Percentiles rank a stretch among this genome's conserved stretches.
phyloP scores from a whole-genome alignment of 2,888 invertebrate species.

The Drosophila longiperda region DNA sequence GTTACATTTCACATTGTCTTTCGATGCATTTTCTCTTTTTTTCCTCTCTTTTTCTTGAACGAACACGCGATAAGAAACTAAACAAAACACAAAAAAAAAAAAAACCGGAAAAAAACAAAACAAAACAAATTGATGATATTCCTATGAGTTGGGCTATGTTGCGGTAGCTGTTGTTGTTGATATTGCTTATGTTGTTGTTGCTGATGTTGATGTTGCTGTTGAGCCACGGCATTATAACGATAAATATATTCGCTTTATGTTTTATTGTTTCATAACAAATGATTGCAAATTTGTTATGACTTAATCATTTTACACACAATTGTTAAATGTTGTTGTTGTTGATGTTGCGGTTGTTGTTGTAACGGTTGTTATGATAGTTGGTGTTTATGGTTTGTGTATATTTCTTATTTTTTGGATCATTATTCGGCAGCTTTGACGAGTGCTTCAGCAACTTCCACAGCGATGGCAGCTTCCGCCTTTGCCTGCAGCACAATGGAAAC shows the following conservation, averaged over 20 bases:
- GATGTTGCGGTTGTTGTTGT: conserved; percentile 41
- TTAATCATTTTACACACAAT: conserved; percentile 64
- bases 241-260: conserved; percentile 57
- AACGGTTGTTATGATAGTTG: conserved; percentile 35
- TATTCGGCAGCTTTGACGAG: conserved; percentile 93
- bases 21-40: conserved; percentile 5
- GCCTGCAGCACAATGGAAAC: conserved; percentile 86
- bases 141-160: conserved; percentile 18
- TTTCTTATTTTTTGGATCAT: conserved; percentile 54
- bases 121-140: conserved; percentile 26
- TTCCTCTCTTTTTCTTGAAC: conserved; percentile 7
- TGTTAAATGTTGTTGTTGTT: conserved; percentile 35
- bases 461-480: conserved; percentile 95
- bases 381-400: conserved; percentile 5
- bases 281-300: conserved; percentile 52
- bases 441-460: conserved; percentile 97
- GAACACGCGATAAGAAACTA: conserved; percentile 22
- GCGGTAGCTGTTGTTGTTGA: conserved; percentile 32
- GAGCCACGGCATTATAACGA: conserved; percentile 49
- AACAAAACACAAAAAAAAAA: conserved; percentile 8
- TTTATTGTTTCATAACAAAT: conserved; percentile 75
- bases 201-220: conserved; percentile 32
- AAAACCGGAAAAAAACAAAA: conserved; percentile 1
- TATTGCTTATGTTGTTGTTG: conserved; percentile 7
- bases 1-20: conserved; percentile 37